Evolutionary conservation across 2,113 vertebrate genomes (phyloP), one percentile per base, ranked within the genome.

Genomic region (Menura novaehollandiae): DNA sequence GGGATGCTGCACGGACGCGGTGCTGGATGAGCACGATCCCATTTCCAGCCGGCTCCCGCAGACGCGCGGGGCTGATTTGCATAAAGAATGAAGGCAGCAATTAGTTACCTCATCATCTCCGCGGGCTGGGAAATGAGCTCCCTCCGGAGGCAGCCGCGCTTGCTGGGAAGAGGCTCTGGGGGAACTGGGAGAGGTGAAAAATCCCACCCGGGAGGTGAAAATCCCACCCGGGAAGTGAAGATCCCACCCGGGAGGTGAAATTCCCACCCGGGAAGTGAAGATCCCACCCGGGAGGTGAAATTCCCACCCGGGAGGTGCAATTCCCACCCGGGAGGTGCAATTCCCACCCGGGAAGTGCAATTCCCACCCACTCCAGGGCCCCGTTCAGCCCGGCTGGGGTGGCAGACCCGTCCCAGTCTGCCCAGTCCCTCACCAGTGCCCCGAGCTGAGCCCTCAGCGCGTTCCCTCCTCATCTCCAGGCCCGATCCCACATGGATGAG

Each of bases 11-110:
- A 7, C 4, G 76, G 39, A 11, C 15, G 0, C 43, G 9, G 33
- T 9, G 81, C 86, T 23, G 73, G 33, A 17, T 0, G 44, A 0
- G 8, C 27, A 1, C 0, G 10, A 51, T 13, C 16, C 72, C 67
- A 7, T 22, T 4, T 41, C 3, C 28, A 37, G 39, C 67, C 49
- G 2, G 1, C 27, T 58, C 77, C 60, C 4, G 43, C 46, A n/a
- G 83, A 37, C 37, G 86, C 86, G 58, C 22, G 7, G 7, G 52
- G 46, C 64, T 93, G 27, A 91, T 93, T 94, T 96, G 94, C 91
- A 89, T 91, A 35, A 17, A 39, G 60, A 85, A 87, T 55, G 91
- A 93, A 88, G 94, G 78, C 91, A 60, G 85, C 71, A 92, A 93
- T 95, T 93, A 91, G 46, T 52, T 35, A 56, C 21, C 88, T 94